Conservation (phyloP, 1,140 invertebrate species). For the Pachyrhynchus sulphureomaculatus region DNA sequence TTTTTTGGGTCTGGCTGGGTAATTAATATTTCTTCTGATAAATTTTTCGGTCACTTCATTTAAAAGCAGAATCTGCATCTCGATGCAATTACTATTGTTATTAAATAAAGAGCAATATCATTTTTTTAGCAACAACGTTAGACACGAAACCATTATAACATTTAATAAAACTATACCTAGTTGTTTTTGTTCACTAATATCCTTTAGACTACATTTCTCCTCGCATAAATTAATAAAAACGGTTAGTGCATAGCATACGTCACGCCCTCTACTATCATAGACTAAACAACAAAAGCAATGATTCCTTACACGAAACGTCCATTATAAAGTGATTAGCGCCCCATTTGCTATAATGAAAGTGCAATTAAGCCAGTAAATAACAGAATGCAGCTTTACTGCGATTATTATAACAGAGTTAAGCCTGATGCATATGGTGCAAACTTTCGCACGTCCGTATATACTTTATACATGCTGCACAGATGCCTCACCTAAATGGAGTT, state of each 20-base stretch:
- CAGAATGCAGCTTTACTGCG: slow-evolving; percentile 16
- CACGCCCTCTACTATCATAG: neutral
- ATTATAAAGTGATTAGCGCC: slow-evolving; percentile 24
- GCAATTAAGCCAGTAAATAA: slow-evolving; percentile 6
- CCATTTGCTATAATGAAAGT: slow-evolving; percentile 4
- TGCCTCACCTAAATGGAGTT: no score
- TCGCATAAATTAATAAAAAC: neutral
- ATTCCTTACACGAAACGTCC: slow-evolving; percentile 17
- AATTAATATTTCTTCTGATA: no score
- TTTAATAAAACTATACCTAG: no score
- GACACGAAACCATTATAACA: no score
- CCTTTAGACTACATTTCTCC: neutral
- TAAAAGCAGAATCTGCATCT: no score
- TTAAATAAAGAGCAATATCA: no score
- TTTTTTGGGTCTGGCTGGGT: no score
- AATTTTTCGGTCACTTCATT: no score
- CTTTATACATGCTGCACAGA: no score
- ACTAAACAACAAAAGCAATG: slow-evolving; percentile 12
- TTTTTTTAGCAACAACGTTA: no score
- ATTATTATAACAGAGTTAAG: slow-evolving; percentile 19
- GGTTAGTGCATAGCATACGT: neutral
- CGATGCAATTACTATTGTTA: no score
- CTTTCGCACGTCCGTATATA: neutral
- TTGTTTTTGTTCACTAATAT: no score
- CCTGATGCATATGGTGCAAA: slow-evolving; percentile 6